Percentiles rank a stretch among this genome's conserved stretches.
Evolutionary conservation across 2,797 vertebrate genomes (phyloP).

Genomic region (Tangara arthus): DNA sequence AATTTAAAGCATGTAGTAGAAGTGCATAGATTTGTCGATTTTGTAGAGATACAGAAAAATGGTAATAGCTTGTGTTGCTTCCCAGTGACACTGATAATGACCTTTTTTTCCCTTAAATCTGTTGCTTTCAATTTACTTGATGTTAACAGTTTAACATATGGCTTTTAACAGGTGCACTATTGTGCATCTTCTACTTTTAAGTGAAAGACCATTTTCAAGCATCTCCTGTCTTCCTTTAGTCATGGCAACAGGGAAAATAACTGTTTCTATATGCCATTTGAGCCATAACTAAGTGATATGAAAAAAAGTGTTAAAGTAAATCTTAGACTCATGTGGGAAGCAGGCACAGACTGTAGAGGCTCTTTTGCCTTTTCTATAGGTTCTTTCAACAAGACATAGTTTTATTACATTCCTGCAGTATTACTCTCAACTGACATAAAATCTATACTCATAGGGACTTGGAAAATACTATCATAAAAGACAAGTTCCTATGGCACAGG

Average conservation of each 20-base stretch:
- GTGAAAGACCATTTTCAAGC: not conserved
- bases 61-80: not conserved
- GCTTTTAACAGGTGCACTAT: not conserved
- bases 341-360: not conserved
- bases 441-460: constrained; percentile 51
- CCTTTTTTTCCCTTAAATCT: not conserved
- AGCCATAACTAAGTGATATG: not conserved
- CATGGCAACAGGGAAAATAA: not conserved
- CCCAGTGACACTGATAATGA: not conserved
- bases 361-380: not conserved
- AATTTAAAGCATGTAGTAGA: not conserved
- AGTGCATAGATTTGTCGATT: not conserved
- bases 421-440: constrained; percentile 56
- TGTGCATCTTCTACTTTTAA: not conserved
- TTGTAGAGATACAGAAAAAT: not conserved
- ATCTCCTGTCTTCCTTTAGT: not conserved
- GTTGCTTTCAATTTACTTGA: not conserved
- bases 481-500: not conserved
- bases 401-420: constrained; percentile 14
- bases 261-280: not conserved
- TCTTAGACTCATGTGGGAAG: not conserved
- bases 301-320: not conserved
- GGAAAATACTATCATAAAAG: constrained; percentile 21
- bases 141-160: not conserved
- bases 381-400: not conserved